Conservation (phyloP, 1,140 invertebrate genomes). For the Drosophila trapezifrons region DNA sequence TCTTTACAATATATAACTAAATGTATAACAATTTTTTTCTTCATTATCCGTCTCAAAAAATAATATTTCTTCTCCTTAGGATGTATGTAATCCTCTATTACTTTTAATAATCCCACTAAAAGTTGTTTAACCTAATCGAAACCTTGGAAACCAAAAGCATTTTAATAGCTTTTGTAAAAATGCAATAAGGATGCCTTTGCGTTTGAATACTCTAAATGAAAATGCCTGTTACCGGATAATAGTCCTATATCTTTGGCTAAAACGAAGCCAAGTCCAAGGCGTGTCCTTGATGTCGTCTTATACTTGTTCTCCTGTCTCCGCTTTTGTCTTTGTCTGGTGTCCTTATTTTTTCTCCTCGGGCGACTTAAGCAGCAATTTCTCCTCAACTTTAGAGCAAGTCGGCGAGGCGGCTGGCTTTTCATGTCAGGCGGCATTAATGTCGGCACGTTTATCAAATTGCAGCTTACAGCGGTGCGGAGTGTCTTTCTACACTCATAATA, state of each 20-base stretch:
- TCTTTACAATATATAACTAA: no score
- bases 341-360: slow-evolving; percentile 25
- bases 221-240: neutral
- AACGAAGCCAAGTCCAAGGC: slow-evolving; percentile 6
- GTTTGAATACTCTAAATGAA: neutral
- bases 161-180: slow-evolving; percentile 2
- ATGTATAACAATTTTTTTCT: no score
- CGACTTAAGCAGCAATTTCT: slow-evolving; percentile 43
- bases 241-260: slow-evolving; percentile 4
- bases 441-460: slow-evolving; percentile 77
- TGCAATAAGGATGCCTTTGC: slow-evolving; percentile 7
- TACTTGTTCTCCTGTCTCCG: slow-evolving; percentile 8
- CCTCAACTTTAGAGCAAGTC: slow-evolving; percentile 14
- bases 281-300: slow-evolving; percentile 30
- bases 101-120: neutral
- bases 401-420: slow-evolving; percentile 51
- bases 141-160: slow-evolving; percentile 9
- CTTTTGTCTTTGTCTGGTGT: slow-evolving; percentile 17
- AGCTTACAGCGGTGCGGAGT: slow-evolving; percentile 44
- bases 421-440: slow-evolving; percentile 70
- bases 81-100: no score
- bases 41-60: no score
- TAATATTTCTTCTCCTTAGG: no score
- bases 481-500: slow-evolving; percentile 3
- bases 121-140: neutral